Conservation (phyloP, 2,888 invertebrate species). For the Vannuccia rotundouncinata region DNA sequence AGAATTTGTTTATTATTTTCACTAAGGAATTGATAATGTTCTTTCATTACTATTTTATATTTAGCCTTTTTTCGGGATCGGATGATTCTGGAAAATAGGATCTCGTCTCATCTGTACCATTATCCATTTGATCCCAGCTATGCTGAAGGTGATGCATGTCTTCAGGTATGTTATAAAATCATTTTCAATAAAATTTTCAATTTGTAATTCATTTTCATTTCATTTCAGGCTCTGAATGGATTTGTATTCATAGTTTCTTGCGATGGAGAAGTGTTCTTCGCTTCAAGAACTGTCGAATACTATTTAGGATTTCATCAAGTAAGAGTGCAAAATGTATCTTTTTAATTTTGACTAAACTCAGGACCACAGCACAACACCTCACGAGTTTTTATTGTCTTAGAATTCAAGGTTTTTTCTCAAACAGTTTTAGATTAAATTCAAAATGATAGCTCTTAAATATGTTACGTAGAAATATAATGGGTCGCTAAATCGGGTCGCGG, state of each 20-base stretch:
- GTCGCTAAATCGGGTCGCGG: too few relatives aligned
- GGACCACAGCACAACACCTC: not conserved
- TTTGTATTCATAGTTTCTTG: conserved; percentile 97
- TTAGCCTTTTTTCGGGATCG: conserved; percentile 35
- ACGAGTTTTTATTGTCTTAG: too few relatives aligned
- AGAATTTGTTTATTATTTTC: too few relatives aligned
- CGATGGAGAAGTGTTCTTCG: conserved; percentile 98
- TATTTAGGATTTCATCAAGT: conserved; percentile 99
- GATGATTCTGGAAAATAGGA: conserved; percentile 32
- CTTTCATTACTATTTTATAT: not conserved
- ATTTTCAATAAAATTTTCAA: not conserved
- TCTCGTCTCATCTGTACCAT: conserved; percentile 39
- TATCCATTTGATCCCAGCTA: conserved; percentile 39
- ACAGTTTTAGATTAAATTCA: too few relatives aligned
- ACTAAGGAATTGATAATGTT: too few relatives aligned
- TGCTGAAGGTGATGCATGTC: conserved; percentile 40
- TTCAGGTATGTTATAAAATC: conserved; percentile 38
- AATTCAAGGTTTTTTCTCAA: too few relatives aligned
- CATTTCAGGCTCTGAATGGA: conserved; percentile 87
- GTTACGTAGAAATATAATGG: too few relatives aligned
- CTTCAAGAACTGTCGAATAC: conserved; percentile 97
- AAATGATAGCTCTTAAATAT: too few relatives aligned
- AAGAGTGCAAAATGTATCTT: conserved; percentile 49
- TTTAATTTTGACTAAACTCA: conserved; percentile 2
- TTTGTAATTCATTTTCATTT: conserved; percentile 18